Evolutionary conservation across 2,113 vertebrate genomes (phyloP).

Genomic region (Oophaga pumilio): DNA sequence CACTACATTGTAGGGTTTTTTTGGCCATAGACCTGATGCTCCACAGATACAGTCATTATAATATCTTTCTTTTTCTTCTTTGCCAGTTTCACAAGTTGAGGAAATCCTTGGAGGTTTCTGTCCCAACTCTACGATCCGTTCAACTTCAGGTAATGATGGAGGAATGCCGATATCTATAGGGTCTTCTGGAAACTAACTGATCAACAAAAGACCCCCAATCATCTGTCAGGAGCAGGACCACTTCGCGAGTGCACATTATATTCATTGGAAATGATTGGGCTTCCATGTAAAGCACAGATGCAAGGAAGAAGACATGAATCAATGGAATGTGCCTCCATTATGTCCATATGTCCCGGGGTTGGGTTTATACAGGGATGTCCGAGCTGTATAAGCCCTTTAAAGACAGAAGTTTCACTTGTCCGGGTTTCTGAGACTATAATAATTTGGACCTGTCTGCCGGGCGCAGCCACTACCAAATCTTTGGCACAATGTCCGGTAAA

Average conservation of each 20-base stretch:
- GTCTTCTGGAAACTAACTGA: background rate
- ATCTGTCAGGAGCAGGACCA: background rate
- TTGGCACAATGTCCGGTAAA: too few relatives aligned
- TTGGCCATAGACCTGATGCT: background rate
- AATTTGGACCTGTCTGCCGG: too few relatives aligned
- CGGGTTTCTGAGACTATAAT: too few relatives aligned
- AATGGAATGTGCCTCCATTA: too few relatives aligned
- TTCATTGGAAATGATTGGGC: background rate
- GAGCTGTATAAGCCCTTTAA: too few relatives aligned
- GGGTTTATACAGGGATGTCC: background rate
- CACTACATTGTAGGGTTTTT: background rate
- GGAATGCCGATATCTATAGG: background rate
- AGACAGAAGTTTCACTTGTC: too few relatives aligned
- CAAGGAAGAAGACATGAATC: too few relatives aligned
- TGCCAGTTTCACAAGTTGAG: constrained; percentile 69
- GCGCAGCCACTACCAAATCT: too few relatives aligned
- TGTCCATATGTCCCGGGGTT: background rate
- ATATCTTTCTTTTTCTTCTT: background rate
- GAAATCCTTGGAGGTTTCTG: constrained; percentile 64
- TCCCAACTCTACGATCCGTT: constrained; percentile 57
- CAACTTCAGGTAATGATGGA: constrained; percentile 57
- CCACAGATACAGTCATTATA: background rate
- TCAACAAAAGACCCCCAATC: background rate
- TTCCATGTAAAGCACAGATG: background rate
- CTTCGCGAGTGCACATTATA: too few relatives aligned